Conservation (phyloP, 2,113 vertebrate genomes). For the Brienomyrus brachyistius region DNA sequence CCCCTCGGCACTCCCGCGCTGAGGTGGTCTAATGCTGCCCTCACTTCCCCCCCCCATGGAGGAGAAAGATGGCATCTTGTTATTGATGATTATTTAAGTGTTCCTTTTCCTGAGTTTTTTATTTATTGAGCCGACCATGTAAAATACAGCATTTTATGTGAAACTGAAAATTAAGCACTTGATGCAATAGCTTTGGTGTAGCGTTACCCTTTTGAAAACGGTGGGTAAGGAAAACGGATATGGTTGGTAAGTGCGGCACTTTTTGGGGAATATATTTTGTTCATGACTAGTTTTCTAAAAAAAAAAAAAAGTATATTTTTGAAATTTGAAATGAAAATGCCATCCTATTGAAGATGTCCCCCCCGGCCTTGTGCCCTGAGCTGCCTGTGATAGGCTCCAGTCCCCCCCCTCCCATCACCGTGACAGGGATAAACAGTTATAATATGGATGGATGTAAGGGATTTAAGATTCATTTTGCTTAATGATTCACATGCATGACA, state of each 20-base stretch:
- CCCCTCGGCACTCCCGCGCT: background rate
- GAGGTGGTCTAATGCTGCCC: background rate
- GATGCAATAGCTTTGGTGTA: background rate
- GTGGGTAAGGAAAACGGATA: background rate
- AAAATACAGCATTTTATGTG: background rate
- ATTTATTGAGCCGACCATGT: background rate
- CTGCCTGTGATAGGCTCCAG: background rate
- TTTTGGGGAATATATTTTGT: conserved; percentile 6
- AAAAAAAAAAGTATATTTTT: conserved; percentile 2
- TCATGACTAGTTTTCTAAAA: conserved; percentile 1
- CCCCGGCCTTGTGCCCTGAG: no score
- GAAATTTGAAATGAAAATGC: background rate
- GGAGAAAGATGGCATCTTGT: background rate
- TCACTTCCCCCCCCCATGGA: background rate
- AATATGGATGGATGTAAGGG: background rate
- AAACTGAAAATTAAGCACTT: conserved; percentile 1
- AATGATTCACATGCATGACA: background rate
- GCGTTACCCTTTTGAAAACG: background rate
- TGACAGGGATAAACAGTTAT: background rate
- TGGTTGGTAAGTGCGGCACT: background rate
- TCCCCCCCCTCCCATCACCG: background rate
- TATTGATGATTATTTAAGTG: background rate
- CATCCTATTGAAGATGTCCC: background rate
- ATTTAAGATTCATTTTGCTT: background rate
- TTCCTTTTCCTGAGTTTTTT: background rate